Evolutionary conservation across 2,797 vertebrate species (phyloP), one percentile per base, ranked within the genome.

Genomic region (Lagodon rhomboides): DNA sequence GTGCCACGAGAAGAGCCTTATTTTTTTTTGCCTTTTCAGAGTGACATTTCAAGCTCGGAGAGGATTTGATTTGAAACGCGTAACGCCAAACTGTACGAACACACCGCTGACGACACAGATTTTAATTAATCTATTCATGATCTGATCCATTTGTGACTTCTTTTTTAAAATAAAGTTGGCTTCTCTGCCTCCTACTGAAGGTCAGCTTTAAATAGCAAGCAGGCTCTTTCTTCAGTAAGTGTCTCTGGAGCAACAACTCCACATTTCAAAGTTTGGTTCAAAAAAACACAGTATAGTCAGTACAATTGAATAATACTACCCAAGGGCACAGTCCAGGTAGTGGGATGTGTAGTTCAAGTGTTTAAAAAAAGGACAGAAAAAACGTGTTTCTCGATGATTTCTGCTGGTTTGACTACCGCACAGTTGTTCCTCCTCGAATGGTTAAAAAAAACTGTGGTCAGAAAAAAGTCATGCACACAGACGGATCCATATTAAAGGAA

Each of bases 1-100:
- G 18, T 41, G 51, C 77, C 68, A 68, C 63, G 55, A 54, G 20
- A 66, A 41, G 25, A 12, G 62, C n/a, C n/a, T n/a, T n/a, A n/a
- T n/a, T n/a, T n/a, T n/a, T n/a, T n/a, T 82, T 65, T 44, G 12
- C 9, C 12, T 63, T 56, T 17, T 6, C 27, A 59, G 41, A 67
- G 41, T n/a, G 44, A 76, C 11, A 64, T 55, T 73, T 51, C 5
- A 5, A 5, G 20, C 59, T n/a, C 49, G 30, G 25, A 60, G n/a
- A 5, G 2, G 18, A 38, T 27, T 53, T 23, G 34, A 34, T 20
- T 5, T 55, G 58, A 34, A 9, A 34, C 8, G 34, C 9, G 34
- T 34, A 34, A 34, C 8, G 2, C 34, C 34, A 34, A 34, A 34
- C 34, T 34, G 30, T 34, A 34, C 6, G 5, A 34, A 8, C 34